A percentile compares a stretch with the other conserved stretches of the same genome.
phyloP scores from a whole-genome alignment of 1,140 invertebrate genomes.

The Temnothorax nylanderi region DNA sequence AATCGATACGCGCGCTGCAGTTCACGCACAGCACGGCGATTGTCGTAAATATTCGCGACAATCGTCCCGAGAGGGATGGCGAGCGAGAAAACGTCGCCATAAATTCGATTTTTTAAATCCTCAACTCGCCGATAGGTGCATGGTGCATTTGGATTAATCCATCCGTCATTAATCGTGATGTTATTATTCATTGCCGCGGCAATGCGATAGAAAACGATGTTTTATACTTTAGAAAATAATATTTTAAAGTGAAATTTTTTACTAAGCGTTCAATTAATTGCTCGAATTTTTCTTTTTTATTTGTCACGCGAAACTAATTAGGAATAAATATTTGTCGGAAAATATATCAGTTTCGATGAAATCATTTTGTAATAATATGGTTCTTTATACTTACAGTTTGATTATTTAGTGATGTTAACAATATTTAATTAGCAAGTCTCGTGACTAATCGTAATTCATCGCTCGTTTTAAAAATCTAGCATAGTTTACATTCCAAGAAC shows the following conservation, averaged over 20 bases:
- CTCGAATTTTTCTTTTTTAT: neutral
- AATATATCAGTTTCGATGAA: neutral
- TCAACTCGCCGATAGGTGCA: neutral
- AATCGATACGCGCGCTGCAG: constrained; percentile 10
- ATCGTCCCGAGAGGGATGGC: neutral
- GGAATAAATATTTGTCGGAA: neutral
- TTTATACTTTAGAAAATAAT: neutral
- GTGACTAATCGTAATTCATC: constrained; percentile 14
- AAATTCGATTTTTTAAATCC: constrained; percentile 18
- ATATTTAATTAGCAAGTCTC: neutral
- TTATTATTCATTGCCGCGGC: neutral
- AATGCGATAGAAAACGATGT: neutral
- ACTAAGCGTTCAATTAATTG: neutral
- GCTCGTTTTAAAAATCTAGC: neutral
- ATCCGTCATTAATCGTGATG: neutral
- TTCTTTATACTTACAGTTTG: neutral
- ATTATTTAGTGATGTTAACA: neutral
- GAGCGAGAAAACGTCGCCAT: neutral
- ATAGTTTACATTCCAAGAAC: neutral
- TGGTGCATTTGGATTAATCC: neutral
- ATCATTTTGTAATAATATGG: neutral
- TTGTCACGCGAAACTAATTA: neutral
- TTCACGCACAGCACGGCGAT: neutral
- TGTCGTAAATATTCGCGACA: constrained; percentile 33
- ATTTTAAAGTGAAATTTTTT: neutral